A percentile compares a stretch with the other conserved stretches of the same genome.
Evolutionary conservation across 2,888 invertebrate species (phyloP).

Genomic region (Tyria jacobaeae): DNA sequence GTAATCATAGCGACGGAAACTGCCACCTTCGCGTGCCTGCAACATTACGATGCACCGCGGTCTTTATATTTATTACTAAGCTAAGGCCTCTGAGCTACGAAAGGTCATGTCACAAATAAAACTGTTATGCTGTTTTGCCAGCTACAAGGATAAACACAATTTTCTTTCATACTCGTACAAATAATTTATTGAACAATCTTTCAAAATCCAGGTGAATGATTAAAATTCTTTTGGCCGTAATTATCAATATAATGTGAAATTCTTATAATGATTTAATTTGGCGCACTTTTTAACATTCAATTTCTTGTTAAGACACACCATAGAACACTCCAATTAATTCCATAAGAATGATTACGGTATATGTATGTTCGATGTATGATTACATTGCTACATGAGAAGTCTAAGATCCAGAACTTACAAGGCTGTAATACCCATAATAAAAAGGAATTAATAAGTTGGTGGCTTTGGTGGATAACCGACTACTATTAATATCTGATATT

Average conservation of each 20-base stretch:
- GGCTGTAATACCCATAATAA: constrained; percentile 22
- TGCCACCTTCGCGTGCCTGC: constrained; percentile 62
- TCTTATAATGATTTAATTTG: too few species aligned
- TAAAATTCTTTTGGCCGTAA: too few species aligned
- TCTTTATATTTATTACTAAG: constrained; percentile 48
- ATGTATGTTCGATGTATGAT: constrained; percentile 1
- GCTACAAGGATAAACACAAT: too few species aligned
- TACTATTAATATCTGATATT: constrained; percentile 27
- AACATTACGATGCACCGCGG: constrained; percentile 58
- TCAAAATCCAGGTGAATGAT: too few species aligned
- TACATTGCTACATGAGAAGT: constrained; percentile 12
- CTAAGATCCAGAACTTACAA: constrained; percentile 7
- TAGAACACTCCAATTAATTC: background rate
- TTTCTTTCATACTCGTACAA: too few species aligned
- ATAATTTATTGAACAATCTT: too few species aligned
- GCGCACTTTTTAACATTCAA: too few species aligned
- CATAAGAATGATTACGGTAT: background rate
- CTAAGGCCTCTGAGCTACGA: constrained; percentile 51
- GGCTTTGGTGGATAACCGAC: background rate
- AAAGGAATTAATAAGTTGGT: constrained; percentile 18
- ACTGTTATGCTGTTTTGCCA: too few species aligned
- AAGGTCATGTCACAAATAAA: constrained; percentile 64
- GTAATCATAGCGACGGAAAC: constrained; percentile 55
- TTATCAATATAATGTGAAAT: too few species aligned
- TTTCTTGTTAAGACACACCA: too few species aligned